Evolutionary conservation across 53 echinoderm and acorn worm genomes (phyloP), one percentile per base, ranked within the genome.

Genomic region (Hippasteria phrygiana): DNA sequence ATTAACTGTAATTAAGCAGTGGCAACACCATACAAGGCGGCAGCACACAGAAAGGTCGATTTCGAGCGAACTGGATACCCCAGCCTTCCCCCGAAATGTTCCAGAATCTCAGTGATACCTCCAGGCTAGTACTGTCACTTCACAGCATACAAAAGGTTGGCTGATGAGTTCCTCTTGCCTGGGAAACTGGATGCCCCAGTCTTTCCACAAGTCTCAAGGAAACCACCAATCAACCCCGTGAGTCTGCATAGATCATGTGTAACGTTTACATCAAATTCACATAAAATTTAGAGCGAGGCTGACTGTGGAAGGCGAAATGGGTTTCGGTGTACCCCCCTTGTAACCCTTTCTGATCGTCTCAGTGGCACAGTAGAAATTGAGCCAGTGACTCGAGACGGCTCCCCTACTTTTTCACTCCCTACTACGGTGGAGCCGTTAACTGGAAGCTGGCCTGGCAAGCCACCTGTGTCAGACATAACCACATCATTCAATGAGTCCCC

Each of bases 131-230:
- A 0, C 40, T 71, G 71, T 16, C 17, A 40, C 6, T 17, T 71
- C 37, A 71, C 17, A 37, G 16, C 71, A 71, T 37, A 2, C 36
- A 2, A 16, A 14, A 37, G 14, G 0, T 38, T 71, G 16, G 0
- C 0, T 38, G 20, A 0, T 13, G 4, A 39, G 7, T 1, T 8
- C 1, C 40, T 18, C 37, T 3, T 5, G 2, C 4, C 2, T 5
- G 38, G 28, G 46, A 26, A 74, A 47, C 46, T 74, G 74, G 74
- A 74, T 71, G n/a, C 13, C 71, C 71, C 71, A 71, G 71, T 20
- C 71, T 71, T 71, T 38, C 27, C 40, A 38, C 2, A 0, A 7
- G 40, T 28, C 40, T 71, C 2, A 0, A 7, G 40, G 67, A 40
- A 28, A 31, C 7, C 20, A 14, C 71, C 20, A 0, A 71, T 38